phyloP scores from a whole-genome alignment of 1,140 invertebrate genomes.

The Musca vetustissima region DNA sequence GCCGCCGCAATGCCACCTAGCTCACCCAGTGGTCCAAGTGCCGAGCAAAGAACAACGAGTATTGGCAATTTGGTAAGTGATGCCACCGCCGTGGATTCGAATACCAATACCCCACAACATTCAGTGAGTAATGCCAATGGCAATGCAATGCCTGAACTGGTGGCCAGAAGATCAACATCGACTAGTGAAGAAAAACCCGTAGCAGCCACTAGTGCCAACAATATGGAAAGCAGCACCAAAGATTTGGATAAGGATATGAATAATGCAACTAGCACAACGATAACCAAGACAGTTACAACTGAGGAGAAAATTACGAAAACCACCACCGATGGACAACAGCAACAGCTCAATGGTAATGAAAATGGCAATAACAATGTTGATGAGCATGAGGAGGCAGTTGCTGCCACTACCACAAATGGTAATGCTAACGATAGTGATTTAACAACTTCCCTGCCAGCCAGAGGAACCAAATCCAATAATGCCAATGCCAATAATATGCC shows the following conservation, averaged over 20 bases:
- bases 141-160: neutral
- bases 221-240: slow-evolving; percentile 24
- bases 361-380: slow-evolving; percentile 28
- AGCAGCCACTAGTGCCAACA: slow-evolving; percentile 22
- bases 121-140: slow-evolving; percentile 31
- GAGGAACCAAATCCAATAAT: slow-evolving; percentile 10
- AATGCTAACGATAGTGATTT: slow-evolving; percentile 23
- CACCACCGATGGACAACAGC: slow-evolving; percentile 21
- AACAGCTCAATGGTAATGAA: slow-evolving; percentile 15
- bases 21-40: slow-evolving; percentile 10
- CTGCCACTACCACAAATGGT: neutral
- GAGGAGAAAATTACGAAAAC: slow-evolving; percentile 3
- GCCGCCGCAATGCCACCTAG: slow-evolving; percentile 10
- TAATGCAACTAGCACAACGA: slow-evolving; percentile 11
- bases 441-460: neutral
- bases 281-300: no score
- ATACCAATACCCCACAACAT: neutral
- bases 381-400: neutral
- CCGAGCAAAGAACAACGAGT: slow-evolving; percentile 17
- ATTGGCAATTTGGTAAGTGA: slow-evolving; percentile 5
- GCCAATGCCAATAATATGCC: slow-evolving; percentile 49
- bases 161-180: neutral
- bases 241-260: slow-evolving; percentile 18
- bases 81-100: neutral
- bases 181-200: neutral